phyloP scores from a whole-genome alignment of 2,113 vertebrate genomes.

The Donacobius atricapilla region DNA sequence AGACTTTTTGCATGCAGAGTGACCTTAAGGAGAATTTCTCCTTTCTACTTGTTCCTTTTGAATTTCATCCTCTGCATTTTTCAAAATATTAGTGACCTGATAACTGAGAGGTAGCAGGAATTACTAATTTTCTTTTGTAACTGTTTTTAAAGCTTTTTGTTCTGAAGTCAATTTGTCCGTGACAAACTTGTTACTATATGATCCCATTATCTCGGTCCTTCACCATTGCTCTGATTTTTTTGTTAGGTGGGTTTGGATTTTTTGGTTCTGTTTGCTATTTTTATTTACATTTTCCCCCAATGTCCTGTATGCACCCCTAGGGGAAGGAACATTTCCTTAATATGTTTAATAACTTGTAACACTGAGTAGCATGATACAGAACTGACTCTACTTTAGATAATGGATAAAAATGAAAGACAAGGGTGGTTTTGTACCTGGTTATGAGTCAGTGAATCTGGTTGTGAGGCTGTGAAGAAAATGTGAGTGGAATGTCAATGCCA shows the following conservation, averaged over 20 bases:
- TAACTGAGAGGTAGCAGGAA: not conserved
- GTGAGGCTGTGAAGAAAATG: not conserved
- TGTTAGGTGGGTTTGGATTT: fast-evolving
- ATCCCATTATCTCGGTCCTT: not conserved
- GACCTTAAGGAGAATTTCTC: not conserved
- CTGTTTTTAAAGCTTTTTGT: not conserved
- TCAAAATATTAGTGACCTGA: not conserved
- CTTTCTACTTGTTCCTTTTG: not conserved
- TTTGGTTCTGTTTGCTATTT: fast-evolving
- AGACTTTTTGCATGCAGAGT: not conserved
- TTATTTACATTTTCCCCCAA: too few relatives aligned
- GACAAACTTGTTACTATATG: not conserved
- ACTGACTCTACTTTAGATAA: not conserved
- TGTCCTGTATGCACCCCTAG: fast-evolving
- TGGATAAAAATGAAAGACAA: not conserved
- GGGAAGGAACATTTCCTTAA: not conserved
- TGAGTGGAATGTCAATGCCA: not conserved
- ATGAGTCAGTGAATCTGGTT: not conserved
- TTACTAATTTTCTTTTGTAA: not conserved
- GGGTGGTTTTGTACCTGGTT: not conserved
- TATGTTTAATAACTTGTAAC: not conserved
- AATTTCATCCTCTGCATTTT: not conserved
- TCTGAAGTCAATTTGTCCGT: not conserved
- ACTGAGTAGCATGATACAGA: fast-evolving
- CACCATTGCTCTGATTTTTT: not conserved